A percentile compares a stretch with the other conserved stretches of the same genome.
Conservation (phyloP, 2,113 vertebrate species). For the Actenoides hombroni region DNA sequence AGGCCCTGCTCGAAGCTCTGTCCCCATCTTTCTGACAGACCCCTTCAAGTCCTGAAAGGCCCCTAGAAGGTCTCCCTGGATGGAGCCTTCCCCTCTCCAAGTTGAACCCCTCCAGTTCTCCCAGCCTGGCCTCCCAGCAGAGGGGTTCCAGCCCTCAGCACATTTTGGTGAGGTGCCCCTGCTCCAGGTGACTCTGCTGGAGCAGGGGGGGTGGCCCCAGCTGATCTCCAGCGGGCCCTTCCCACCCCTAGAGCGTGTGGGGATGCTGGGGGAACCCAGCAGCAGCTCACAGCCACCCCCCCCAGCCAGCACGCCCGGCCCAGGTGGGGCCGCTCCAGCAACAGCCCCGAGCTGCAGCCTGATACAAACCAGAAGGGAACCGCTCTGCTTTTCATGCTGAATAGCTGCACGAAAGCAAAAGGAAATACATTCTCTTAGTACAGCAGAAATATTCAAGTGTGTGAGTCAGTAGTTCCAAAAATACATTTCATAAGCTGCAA, state of each 20-base stretch:
- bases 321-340: slow-evolving; percentile 58
- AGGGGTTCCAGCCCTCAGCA: too few relatives aligned
- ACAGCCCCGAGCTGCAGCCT: slow-evolving; percentile 5
- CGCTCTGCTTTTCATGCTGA: slow-evolving; percentile 58
- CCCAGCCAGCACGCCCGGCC: not conserved
- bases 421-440: slow-evolving; percentile 57
- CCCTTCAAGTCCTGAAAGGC: too few relatives aligned
- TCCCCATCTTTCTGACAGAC: too few relatives aligned
- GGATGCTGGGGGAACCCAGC: not conserved
- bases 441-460: slow-evolving; percentile 64
- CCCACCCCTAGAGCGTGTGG: too few relatives aligned
- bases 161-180: not conserved
- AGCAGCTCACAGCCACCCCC: too few relatives aligned
- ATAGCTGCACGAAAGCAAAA: slow-evolving; percentile 63
- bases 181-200: not conserved
- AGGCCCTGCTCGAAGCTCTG: too few relatives aligned
- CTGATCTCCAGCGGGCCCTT: not conserved
- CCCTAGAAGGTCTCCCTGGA: too few relatives aligned
- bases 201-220: not conserved
- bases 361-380: slow-evolving; percentile 51
- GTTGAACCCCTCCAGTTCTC: too few relatives aligned
- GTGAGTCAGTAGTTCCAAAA: slow-evolving; percentile 77
- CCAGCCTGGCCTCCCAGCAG: too few relatives aligned
- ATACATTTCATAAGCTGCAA: slow-evolving; percentile 71
- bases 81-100: too few relatives aligned